Evolutionary conservation across 2,888 invertebrate genomes (phyloP), one percentile per base, ranked within the genome.

Genomic region (Drosophila falleni): DNA sequence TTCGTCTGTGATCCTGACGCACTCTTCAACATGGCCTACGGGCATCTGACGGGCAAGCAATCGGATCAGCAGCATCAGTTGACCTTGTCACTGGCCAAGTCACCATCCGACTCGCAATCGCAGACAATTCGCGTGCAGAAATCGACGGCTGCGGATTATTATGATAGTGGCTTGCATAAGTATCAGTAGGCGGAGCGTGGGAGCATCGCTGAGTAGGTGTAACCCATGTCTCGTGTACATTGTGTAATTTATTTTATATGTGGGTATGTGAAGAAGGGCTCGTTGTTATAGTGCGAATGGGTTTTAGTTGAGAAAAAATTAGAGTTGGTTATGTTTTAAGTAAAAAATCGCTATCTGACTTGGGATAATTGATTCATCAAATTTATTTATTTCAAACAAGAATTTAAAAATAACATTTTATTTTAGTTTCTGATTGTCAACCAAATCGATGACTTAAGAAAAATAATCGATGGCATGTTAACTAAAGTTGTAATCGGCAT

Each of bases 1-100:
- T 98, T 98, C 92, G 98, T 98, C 1, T 98, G 98, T 93, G 98
- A 98, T 92, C 98, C 98, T 0, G 97, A 97, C 76, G 97, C 97
- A 0, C 93, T 97, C 3, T 97, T 97, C 93, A 97, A 96, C 89
- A 96, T 97, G 96, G 96, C 96, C 9, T 95, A 95, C 62, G 93
- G 93, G 0, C 92, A 92, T 65, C 75, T 91, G 2, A 78, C 78
- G 23, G 74, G 73, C 62, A 91, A 80, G 56, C 74, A 73, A 26
- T 59, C 80, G 5, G 78, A 77, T 23, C 84, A 88, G 53, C 84
- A 88, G 37, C 86, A 85, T 54, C 86, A 80, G 58, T 60, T 82
- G 66, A 87, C 89, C 16, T 60, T 89, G 55, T 71, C 89, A 46
- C 58, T 85, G 50, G 66, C 81, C 41, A 85, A 85, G 56, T 69